A percentile compares a stretch with the other conserved stretches of the same genome.
Evolutionary conservation across 2,888 invertebrate genomes (phyloP).

Genomic region (Drosophila picticornis): DNA sequence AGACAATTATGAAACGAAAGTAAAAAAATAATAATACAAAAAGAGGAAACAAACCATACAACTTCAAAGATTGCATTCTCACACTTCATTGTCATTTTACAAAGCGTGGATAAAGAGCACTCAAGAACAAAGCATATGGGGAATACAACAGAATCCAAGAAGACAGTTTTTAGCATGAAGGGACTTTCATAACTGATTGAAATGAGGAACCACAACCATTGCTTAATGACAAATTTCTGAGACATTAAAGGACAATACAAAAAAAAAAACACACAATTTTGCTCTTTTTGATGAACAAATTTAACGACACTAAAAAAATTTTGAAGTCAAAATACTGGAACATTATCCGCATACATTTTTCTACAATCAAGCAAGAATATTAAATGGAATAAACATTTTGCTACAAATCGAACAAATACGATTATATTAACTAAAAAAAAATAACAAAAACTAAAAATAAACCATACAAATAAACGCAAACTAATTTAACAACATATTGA

Average conservation of each 20-base stretch:
- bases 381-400: slow-evolving; percentile 60
- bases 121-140: too few relatives aligned
- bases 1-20: slow-evolving; percentile 66
- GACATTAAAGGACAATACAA: slow-evolving; percentile 78
- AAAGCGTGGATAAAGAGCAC: neutral
- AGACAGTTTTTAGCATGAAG: neutral
- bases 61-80: slow-evolving; percentile 17
- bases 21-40: slow-evolving; percentile 18
- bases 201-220: slow-evolving; percentile 36
- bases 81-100: slow-evolving; percentile 38
- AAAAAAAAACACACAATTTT: slow-evolving; percentile 55
- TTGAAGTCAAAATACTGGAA: slow-evolving; percentile 43
- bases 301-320: slow-evolving; percentile 52
- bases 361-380: slow-evolving; percentile 69
- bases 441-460: slow-evolving; percentile 10
- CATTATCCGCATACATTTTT: slow-evolving; percentile 66
- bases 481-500: slow-evolving; percentile 25
- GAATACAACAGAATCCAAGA: neutral
- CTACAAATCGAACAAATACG: slow-evolving; percentile 67
- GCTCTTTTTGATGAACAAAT: slow-evolving; percentile 67
- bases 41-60: slow-evolving; percentile 12
- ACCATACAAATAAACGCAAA: slow-evolving; percentile 34
- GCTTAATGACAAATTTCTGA: slow-evolving; percentile 66
- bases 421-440: slow-evolving; percentile 52
- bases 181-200: slow-evolving; percentile 30